phyloP scores from a whole-genome alignment of 2,888 invertebrate genomes.

The Conops quadrifasciatus region DNA sequence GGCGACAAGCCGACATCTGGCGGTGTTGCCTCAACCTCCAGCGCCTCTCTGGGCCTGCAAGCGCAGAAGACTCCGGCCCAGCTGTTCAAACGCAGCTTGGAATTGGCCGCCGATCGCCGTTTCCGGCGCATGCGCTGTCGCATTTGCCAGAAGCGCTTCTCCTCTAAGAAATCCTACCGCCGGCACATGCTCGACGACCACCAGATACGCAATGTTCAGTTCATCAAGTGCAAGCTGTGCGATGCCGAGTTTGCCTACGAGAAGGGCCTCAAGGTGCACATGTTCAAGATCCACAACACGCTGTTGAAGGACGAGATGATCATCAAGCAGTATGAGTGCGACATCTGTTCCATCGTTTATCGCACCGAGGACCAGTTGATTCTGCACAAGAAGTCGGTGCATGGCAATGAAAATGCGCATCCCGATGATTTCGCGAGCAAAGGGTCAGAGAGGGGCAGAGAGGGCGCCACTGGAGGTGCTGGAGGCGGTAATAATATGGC shows the following conservation, averaged over 20 bases:
- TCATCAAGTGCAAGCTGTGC: constrained; percentile 64
- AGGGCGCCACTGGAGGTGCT: constrained; percentile 38
- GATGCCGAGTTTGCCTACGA: constrained; percentile 65
- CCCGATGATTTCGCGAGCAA: constrained; percentile 43
- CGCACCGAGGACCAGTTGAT: constrained; percentile 60
- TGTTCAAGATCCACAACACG: constrained; percentile 63
- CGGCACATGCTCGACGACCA: constrained; percentile 65
- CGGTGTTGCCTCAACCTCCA: constrained; percentile 30
- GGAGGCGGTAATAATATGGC: constrained; percentile 20
- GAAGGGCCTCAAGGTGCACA: constrained; percentile 64
- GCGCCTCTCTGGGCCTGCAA: background rate
- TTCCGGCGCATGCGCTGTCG: constrained; percentile 64
- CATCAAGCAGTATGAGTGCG: constrained; percentile 63
- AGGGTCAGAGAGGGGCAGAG: constrained; percentile 31
- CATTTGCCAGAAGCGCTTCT: constrained; percentile 64
- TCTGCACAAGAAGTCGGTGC: constrained; percentile 61
- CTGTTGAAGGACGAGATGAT: constrained; percentile 61
- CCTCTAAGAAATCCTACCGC: constrained; percentile 64
- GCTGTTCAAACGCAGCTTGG: constrained; percentile 57
- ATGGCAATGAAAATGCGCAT: constrained; percentile 50
- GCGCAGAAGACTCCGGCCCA: constrained; percentile 43
- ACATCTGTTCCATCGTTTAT: constrained; percentile 63
- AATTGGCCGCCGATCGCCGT: constrained; percentile 59
- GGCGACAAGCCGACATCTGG: constrained; percentile 10
- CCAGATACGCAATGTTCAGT: constrained; percentile 63